Evolutionary conservation across 2,797 vertebrate species (phyloP).

Genomic region (Agapornis canus): DNA sequence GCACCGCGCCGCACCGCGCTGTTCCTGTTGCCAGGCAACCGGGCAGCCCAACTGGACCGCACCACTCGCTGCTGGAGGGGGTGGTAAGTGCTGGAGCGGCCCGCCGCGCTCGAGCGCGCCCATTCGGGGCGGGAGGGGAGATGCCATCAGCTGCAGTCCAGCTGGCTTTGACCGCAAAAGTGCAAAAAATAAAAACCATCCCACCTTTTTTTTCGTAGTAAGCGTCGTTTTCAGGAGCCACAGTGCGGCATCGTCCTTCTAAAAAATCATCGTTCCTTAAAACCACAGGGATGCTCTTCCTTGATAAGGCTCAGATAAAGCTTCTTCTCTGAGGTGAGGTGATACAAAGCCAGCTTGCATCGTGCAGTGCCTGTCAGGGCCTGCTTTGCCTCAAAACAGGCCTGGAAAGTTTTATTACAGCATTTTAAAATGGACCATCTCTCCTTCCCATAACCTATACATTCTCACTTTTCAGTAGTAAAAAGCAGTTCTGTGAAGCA

Average conservation of each 20-base stretch:
- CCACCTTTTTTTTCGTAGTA: rapidly evolving
- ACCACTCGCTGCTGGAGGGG: background rate
- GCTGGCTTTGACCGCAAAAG: background rate
- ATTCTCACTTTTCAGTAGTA: background rate
- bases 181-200: rapidly evolving
- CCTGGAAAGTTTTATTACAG: background rate
- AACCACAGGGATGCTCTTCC: background rate
- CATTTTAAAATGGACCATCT: background rate
- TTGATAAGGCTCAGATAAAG: background rate
- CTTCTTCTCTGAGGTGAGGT: background rate
- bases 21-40: background rate
- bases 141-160: rapidly evolving
- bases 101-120: background rate
- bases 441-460: rapidly evolving
- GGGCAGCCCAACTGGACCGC: background rate
- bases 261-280: background rate
- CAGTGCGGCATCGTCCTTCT: background rate
- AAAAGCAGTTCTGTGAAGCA: background rate
- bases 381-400: background rate
- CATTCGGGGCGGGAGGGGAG: no score
- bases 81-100: no score
- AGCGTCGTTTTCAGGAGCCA: background rate
- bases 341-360: rapidly evolving
- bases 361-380: rapidly evolving
- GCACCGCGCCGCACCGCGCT: background rate